A percentile compares a stretch with the other conserved stretches of the same genome.
Conservation (phyloP, 1,140 invertebrate species). For the Brachionus angularis region DNA sequence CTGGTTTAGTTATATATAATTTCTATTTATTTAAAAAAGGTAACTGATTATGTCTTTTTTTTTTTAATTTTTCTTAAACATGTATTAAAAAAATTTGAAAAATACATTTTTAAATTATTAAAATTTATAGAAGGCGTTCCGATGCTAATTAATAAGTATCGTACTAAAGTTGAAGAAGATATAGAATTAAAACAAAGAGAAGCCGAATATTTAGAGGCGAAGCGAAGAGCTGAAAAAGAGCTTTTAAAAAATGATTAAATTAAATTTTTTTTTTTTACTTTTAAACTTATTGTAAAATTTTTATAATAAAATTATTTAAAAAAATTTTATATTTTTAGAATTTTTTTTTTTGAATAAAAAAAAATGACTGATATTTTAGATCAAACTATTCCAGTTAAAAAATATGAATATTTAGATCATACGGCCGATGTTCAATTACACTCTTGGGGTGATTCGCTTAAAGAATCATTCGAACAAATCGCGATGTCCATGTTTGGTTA, state of each 20-base stretch:
- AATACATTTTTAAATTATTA: constrained; percentile 6
- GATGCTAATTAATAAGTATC: constrained; percentile 44
- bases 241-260: neutral
- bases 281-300: neutral
- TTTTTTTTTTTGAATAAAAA: too few relatives aligned
- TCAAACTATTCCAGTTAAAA: neutral
- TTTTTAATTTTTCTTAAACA: too few relatives aligned
- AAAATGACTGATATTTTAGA: constrained; percentile 30
- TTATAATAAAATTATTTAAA: neutral
- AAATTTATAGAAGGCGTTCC: constrained; percentile 36
- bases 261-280: neutral
- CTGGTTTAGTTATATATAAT: constrained; percentile 31
- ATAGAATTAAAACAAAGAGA: constrained; percentile 41
- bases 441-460: constrained; percentile 36
- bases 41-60: constrained; percentile 25
- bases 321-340: neutral
- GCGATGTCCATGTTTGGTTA: constrained; percentile 92
- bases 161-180: constrained; percentile 37
- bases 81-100: neutral
- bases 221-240: constrained; percentile 8
- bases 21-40: constrained; percentile 43
- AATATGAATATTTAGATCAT: constrained; percentile 45
- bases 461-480: constrained; percentile 51
- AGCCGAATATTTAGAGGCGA: constrained; percentile 28
- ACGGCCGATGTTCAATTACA: constrained; percentile 44